Percentiles rank a stretch among this genome's conserved stretches.
phyloP scores from a whole-genome alignment of 2,797 vertebrate species.

The Eremophila alpestris region DNA sequence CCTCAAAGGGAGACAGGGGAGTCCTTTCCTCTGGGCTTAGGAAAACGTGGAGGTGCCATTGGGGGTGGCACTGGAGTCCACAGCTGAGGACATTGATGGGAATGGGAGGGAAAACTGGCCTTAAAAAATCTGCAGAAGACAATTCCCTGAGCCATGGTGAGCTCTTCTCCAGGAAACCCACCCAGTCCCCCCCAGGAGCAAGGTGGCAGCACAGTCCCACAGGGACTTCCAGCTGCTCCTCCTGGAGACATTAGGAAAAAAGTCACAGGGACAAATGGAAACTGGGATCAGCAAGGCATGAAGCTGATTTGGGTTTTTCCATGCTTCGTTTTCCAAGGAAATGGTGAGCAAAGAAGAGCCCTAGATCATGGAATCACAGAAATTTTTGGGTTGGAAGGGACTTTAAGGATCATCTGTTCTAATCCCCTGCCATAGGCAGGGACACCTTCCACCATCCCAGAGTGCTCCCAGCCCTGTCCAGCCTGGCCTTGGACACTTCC shows the following conservation, averaged over 20 bases:
- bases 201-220: neutral
- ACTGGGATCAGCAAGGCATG: neutral
- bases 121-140: neutral
- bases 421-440: neutral
- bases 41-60: neutral
- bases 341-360: neutral
- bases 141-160: neutral
- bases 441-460: neutral
- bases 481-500: neutral
- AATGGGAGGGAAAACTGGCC: neutral
- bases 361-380: neutral
- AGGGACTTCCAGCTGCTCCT: neutral
- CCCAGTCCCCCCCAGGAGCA: neutral
- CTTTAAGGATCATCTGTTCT: neutral
- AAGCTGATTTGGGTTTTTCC: neutral
- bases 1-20: neutral
- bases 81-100: neutral
- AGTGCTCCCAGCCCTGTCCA: accelerated
- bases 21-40: neutral
- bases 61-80: neutral
- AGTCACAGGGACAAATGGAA: neutral
- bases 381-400: neutral
- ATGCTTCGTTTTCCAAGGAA: neutral
- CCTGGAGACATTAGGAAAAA: neutral
- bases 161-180: neutral